Base-by-base conservation (phyloP, 2,113 vertebrate genomes). In the Atlantisia rogersi region DNA sequence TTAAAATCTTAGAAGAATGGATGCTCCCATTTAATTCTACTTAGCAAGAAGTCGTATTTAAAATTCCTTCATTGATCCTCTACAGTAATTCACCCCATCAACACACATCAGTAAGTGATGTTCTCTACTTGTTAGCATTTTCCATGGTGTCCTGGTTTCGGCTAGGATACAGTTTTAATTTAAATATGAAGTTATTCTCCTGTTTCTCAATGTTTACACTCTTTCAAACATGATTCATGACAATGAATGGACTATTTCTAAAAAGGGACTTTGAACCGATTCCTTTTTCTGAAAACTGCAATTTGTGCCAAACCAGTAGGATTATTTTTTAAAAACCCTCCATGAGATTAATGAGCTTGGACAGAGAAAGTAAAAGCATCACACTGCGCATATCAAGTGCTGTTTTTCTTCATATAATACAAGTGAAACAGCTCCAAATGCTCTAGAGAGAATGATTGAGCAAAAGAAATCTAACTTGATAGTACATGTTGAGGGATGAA, bases 401-500 rank as follows among this genome's bases (percentile, higher is more conserved):
- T 90, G 69, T 46, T 94, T 96, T 95, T 90, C 68, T 92, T 92
- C 62, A 89, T 83, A 86, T 86, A 94, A 82, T 94, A 86, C 88
- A 82, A 96, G 95, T 64, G 92, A 97, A 96, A 91, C 87, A 79
- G 90, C 71, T 96, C 87, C 85, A 95, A 98, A 97, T 97, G 92
- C 97, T 97, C 96, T 80, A 69, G 32, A 93, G 97, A 98, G 95
- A 97, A 97, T 97, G 98, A 97, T 93, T 96, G 97, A 98, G 96
- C 97, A 97, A 98, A 97, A 97, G 97, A 98, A 98, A 98, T 98
- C 91, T 97, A 97, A 98, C 97, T 98, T 98, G 98, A 98, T 98
- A 95, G 97, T 98, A 98, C 98, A 98, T 97, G 98, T 97, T 98
- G 98, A 98, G 97, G 98, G 98, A 98, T 98, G 98, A 98, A 98